Evolutionary conservation across 2,888 invertebrate genomes (phyloP), one percentile per base, ranked within the genome.

Genomic region (Prosapia bicincta): DNA sequence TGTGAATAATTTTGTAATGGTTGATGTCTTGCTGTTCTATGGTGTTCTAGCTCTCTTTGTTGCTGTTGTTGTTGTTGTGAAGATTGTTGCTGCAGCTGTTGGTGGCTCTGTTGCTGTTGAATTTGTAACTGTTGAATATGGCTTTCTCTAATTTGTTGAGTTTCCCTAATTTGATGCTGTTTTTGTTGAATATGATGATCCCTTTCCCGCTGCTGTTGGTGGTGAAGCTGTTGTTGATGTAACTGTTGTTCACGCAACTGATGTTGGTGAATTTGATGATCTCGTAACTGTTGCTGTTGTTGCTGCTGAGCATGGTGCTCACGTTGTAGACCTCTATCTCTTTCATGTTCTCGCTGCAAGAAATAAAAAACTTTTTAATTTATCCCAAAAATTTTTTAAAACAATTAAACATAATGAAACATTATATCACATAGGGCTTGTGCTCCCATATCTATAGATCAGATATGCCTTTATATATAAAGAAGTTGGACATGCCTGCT

Each of bases 261-360:
- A 54, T 71, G 72, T n/a, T 70, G 76, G 13, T 76, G 76, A 20
- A 72, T 72, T 69, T 76, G 73, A 38, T 70, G 71, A 5, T 69
- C 69, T 66, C 66, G 23, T 7, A 26, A 26, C 9, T 71, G 32
- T 82, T 81, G 75, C 23, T 72, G 72, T 30, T 74, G 74, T 24
- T 71, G 72, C 73, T 83, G 83, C 69, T 84, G 83, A 68, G 83
- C 83, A 67, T 84, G 83, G 74, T 85, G 84, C 65, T 71, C 65
- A 24, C 28, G 65, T 24, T 84, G 84, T 23, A 84, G 83, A 82
- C 75, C 54, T 54, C 54, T 54, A 20, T 54, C 54, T 54, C 54
- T 54, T 54, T 54, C 54, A 20, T 54, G 54, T 54, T 54, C 54
- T 54, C 54, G 54, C 54, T 54, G 20, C 10, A 38, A 38, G 6